Percentiles rank a stretch among this genome's conserved stretches.
Conservation (phyloP, 2,888 invertebrate genomes). For the Stictocephala bisonia region DNA sequence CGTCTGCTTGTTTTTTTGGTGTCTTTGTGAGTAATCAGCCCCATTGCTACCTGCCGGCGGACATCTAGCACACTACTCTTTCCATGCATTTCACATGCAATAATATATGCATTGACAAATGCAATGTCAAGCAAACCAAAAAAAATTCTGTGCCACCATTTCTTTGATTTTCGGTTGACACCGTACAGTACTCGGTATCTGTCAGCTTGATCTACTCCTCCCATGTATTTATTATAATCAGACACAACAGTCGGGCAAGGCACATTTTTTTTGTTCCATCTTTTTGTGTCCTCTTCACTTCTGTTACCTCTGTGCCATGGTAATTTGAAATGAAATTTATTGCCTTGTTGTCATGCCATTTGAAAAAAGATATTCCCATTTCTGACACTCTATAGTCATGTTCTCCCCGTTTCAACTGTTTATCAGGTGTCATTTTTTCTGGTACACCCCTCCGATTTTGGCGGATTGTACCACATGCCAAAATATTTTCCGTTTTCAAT, state of each 20-base stretch:
- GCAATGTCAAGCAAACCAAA: conserved; percentile 59
- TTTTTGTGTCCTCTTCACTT: conserved; percentile 53
- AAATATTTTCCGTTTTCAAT: conserved; percentile 11
- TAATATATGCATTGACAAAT: conserved; percentile 55
- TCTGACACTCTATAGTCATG: conserved; percentile 7
- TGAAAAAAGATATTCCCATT: background rate
- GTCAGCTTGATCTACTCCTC: conserved; percentile 54
- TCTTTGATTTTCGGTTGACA: background rate
- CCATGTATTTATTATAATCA: conserved; percentile 60
- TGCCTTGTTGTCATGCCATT: conserved; percentile 9
- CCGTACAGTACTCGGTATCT: background rate
- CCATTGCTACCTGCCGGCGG: conserved; percentile 1
- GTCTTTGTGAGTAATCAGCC: background rate
- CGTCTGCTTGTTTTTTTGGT: background rate
- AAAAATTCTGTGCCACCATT: conserved; percentile 51
- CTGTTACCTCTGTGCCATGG: conserved; percentile 3
- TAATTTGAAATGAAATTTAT: conserved; percentile 18
- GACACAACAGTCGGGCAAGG: conserved; percentile 55
- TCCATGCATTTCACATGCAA: conserved; percentile 24
- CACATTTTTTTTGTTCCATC: conserved; percentile 54
- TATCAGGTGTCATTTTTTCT: background rate
- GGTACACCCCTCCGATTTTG: conserved; percentile 18
- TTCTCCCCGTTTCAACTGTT: conserved; percentile 10
- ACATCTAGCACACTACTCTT: background rate
- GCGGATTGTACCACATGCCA: conserved; percentile 10